Percentiles rank a stretch among this genome's conserved stretches.
These are phyloP conservation scores for Cordilura impudica DNA, from an alignment of 2,888 invertebrate genomes.

Conservation along the genomic window DNA sequence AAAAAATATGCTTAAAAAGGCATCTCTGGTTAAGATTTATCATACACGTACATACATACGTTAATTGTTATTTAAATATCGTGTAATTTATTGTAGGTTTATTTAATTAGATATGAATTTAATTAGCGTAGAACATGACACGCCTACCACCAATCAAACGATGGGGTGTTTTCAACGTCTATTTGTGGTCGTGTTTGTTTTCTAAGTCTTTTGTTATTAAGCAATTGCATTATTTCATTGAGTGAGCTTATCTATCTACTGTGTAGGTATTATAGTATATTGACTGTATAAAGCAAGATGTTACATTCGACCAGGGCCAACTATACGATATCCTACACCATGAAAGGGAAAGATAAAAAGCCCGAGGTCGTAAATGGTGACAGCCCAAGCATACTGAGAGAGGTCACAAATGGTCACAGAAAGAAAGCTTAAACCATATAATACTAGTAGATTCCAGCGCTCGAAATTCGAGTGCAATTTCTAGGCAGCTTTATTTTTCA, in stretches of 20 bases:
- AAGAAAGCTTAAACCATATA: too few relatives aligned
- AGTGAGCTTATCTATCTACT: background rate
- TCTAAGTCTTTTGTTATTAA: constrained; percentile 54
- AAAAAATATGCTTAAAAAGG: constrained; percentile 14
- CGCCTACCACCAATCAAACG: constrained; percentile 33
- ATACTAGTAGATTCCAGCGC: too few relatives aligned
- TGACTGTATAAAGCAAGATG: too few relatives aligned
- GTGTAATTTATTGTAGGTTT: constrained; percentile 67
- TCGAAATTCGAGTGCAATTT: too few relatives aligned
- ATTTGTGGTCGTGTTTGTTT: constrained; percentile 32
- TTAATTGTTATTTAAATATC: constrained; percentile 61
- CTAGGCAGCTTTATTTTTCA: too few relatives aligned
- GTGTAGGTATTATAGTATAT: too few relatives aligned
- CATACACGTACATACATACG: constrained; percentile 27
- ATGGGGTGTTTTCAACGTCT: constrained; percentile 50
- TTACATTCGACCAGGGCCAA: too few relatives aligned
- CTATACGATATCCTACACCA: too few relatives aligned
- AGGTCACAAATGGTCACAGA: too few relatives aligned
- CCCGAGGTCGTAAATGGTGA: too few relatives aligned
- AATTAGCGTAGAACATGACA: constrained; percentile 59
- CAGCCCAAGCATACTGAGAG: too few relatives aligned
- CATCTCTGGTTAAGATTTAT: constrained; percentile 44
- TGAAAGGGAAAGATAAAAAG: too few relatives aligned
- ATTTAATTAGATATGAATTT: constrained; percentile 63
- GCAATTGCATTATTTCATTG: background rate